Conservation (phyloP, 1,140 invertebrate species). For the Megalonaias nervosa region DNA sequence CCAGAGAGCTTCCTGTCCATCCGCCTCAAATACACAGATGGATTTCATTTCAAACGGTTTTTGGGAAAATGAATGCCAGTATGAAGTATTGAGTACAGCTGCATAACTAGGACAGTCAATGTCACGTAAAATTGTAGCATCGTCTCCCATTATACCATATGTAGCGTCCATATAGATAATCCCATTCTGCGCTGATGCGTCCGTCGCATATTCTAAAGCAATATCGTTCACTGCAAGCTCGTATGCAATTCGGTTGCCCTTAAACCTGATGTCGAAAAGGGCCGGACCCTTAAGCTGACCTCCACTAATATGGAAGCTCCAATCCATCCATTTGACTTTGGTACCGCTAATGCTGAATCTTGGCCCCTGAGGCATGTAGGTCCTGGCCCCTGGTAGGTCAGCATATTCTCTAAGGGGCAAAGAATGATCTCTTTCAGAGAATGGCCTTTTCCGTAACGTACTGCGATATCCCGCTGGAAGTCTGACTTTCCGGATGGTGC, state of each 20-base stretch:
- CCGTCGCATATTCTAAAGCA: slow-evolving; percentile 27
- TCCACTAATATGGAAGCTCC: slow-evolving; percentile 31
- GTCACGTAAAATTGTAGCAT: slow-evolving; percentile 10
- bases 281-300: slow-evolving; percentile 27
- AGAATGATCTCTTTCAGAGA: slow-evolving; percentile 25
- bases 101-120: slow-evolving; percentile 49
- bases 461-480: slow-evolving; percentile 12
- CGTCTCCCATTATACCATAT: slow-evolving; percentile 25
- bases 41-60: background rate
- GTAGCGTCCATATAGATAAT: slow-evolving; percentile 34
- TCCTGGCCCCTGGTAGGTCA: slow-evolving; percentile 16
- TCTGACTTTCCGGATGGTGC: slow-evolving; percentile 17
- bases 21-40: slow-evolving; percentile 43
- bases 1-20: slow-evolving; percentile 23
- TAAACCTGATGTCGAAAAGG: slow-evolving; percentile 29
- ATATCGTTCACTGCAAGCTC: slow-evolving; percentile 50
- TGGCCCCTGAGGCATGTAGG: slow-evolving; percentile 22
- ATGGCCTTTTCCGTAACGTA: slow-evolving; percentile 10
- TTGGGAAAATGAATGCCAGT: background rate
- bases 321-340: slow-evolving; percentile 29
- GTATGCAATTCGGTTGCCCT: slow-evolving; percentile 46
- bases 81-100: slow-evolving; percentile 23
- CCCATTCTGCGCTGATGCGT: slow-evolving; percentile 4
- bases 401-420: slow-evolving; percentile 16
- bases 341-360: slow-evolving; percentile 25